Conservation (phyloP, 2,888 invertebrate species). For the Eudasyphora cyanicolor region DNA sequence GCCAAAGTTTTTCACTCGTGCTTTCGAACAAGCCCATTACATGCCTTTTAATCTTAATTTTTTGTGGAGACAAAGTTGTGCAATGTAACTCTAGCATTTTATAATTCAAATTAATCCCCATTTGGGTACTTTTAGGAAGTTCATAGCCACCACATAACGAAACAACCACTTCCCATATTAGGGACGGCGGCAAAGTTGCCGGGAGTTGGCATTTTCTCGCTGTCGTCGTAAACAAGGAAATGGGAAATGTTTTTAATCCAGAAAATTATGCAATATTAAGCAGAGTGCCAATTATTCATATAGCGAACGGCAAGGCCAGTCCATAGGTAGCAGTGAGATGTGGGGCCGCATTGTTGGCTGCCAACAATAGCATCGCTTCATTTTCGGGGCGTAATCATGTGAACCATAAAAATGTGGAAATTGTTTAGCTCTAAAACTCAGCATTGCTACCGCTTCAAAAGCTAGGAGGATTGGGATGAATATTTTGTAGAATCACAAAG, state of each 20-base stretch:
- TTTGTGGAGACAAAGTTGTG: neutral
- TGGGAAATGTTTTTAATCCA: conserved; percentile 41
- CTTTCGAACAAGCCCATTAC: conserved; percentile 14
- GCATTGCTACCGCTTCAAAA: neutral
- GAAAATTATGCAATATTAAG: conserved; percentile 49
- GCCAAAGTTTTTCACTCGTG: neutral
- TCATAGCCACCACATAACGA: conserved; percentile 5
- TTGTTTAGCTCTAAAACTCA: neutral
- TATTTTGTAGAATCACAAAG: neutral
- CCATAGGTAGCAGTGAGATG: too few species aligned
- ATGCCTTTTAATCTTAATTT: conserved; percentile 40
- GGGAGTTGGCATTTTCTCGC: neutral
- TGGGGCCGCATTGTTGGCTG: conserved; percentile 6
- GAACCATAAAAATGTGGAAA: conserved; percentile 18
- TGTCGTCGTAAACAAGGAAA: too few species aligned
- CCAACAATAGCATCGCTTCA: neutral
- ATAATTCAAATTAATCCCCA: conserved; percentile 62
- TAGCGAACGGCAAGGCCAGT: neutral
- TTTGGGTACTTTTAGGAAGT: conserved; percentile 43
- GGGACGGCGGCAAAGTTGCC: neutral
- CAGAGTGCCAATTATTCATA: conserved; percentile 50
- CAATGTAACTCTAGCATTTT: conserved; percentile 37
- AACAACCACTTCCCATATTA: conserved; percentile 41
- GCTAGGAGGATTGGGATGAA: neutral
- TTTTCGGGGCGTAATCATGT: neutral